Base-by-base conservation (phyloP, 2,888 invertebrate species). In the Drosophila neutralis region DNA sequence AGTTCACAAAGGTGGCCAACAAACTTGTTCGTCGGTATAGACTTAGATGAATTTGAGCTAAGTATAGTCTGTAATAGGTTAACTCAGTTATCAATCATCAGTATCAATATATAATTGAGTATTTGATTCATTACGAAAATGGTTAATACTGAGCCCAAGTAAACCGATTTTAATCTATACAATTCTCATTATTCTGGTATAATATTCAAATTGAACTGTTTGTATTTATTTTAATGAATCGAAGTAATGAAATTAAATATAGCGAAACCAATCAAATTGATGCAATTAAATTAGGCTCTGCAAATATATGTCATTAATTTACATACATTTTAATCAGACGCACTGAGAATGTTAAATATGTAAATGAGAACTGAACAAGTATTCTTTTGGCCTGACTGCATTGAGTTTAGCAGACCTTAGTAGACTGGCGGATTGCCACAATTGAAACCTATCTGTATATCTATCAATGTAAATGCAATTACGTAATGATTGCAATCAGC, bases 401-500 rank as follows among this genome's bases (percentile, higher is more conserved):
- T 18, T 15, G 49, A 49, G 18, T 18, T 27, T 27, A 18, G 11
- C 21, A 42, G 21, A 8, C 15, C 7, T n/a, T 11, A 11, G 11
- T 29, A 11, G 29, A 51, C 11, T n/a, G 6, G 2, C 6, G 5
- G 15, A 29, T 11, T 31, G 15, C 6, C 15, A 40, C 40, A 31
- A 21, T 57, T 24, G 42, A 31, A 57, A 42, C 21, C 21, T 31
- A 58, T 71, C 27, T 48, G 52, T 60, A 33, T 29, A 33, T 38
- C 68, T 8, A 29, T 29, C 13, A 7, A 38, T 27, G n/a, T 31
- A 58, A 61, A 36, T 52, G 78, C 78, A 76, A 76, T 78, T 76
- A 64, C 72, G 40, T 60, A 76, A 80, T 80, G 81, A 49, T 63
- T 81, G 81, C 60, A 81, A 78, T 78, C 78, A 78, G 57, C 73